Conservation (phyloP, 2,113 vertebrate genomes). For the Oncorhynchus mykiss region DNA sequence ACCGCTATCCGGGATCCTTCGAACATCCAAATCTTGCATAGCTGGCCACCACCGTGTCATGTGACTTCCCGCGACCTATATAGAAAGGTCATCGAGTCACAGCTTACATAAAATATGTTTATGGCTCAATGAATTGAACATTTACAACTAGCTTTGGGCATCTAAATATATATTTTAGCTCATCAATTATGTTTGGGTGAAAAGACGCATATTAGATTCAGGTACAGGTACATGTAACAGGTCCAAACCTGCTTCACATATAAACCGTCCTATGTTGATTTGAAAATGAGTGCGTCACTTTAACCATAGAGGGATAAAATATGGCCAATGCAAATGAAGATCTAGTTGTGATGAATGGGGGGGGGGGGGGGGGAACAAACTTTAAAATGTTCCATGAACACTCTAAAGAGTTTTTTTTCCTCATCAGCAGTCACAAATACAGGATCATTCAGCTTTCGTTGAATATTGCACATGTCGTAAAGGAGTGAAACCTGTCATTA, state of each 20-base stretch:
- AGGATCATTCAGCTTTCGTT: too few relatives aligned
- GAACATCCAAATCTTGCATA: too few relatives aligned
- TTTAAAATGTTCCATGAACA: too few relatives aligned
- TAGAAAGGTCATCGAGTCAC: background rate
- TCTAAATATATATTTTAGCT: constrained; percentile 45
- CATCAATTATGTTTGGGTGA: constrained; percentile 39
- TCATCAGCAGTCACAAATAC: too few relatives aligned
- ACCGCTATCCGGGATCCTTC: too few relatives aligned
- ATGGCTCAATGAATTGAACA: constrained; percentile 51
- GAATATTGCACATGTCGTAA: too few relatives aligned
- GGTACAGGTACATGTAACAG: constrained; percentile 50
- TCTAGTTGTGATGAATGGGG: too few relatives aligned
- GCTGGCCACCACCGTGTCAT: constrained; percentile 14
- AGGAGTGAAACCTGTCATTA: too few relatives aligned
- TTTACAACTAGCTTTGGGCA: constrained; percentile 57
- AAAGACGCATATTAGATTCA: constrained; percentile 24
- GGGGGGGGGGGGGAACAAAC: too few relatives aligned
- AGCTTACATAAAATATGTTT: constrained; percentile 45
- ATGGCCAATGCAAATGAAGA: too few relatives aligned
- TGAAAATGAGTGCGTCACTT: background rate
- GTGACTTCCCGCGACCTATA: constrained; percentile 51
- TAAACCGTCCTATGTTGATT: constrained; percentile 21
- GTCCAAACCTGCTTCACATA: constrained; percentile 45
- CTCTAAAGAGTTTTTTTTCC: too few relatives aligned
- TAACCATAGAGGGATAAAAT: too few relatives aligned